Evolutionary conservation across 2,888 invertebrate genomes (phyloP).

Genomic region (Drosophila siamana): DNA sequence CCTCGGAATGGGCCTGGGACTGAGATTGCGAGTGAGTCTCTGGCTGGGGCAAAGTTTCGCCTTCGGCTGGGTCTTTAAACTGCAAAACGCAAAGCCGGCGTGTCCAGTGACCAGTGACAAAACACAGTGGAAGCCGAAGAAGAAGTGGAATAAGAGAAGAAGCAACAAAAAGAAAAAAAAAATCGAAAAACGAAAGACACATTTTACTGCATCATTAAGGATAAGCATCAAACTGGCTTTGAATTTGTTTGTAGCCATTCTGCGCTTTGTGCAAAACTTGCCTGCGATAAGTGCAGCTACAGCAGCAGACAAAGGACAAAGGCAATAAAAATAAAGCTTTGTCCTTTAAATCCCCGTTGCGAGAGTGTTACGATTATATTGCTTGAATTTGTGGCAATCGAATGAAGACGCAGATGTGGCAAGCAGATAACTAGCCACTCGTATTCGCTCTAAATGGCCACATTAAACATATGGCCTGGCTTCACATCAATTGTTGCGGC

Average conservation of each 20-base stretch:
- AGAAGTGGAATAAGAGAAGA: background rate
- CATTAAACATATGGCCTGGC: constrained; percentile 1
- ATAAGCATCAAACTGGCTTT: constrained; percentile 84
- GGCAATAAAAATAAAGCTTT: constrained; percentile 54
- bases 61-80: constrained; percentile 43
- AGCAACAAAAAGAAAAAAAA: background rate
- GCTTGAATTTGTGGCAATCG: constrained; percentile 50
- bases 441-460: constrained; percentile 15
- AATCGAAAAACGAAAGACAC: constrained; percentile 36
- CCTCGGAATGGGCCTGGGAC: constrained; percentile 1
- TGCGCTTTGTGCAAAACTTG: constrained; percentile 62
- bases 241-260: constrained; percentile 76
- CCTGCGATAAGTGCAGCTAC: constrained; percentile 63
- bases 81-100: constrained; percentile 31
- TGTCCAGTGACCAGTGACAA: constrained; percentile 34
- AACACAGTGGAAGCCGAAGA: background rate
- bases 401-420: constrained; percentile 51
- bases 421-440: constrained; percentile 29
- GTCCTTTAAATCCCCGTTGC: constrained; percentile 46
- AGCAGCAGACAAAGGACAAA: constrained; percentile 43
- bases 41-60: constrained; percentile 55
- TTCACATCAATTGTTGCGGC: constrained; percentile 14
- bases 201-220: constrained; percentile 83
- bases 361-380: constrained; percentile 37
- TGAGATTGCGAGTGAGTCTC: background rate